Evolutionary conservation across 2,797 vertebrate genomes (phyloP), one percentile per base, ranked within the genome.

Genomic region (Epinephelus awoara): DNA sequence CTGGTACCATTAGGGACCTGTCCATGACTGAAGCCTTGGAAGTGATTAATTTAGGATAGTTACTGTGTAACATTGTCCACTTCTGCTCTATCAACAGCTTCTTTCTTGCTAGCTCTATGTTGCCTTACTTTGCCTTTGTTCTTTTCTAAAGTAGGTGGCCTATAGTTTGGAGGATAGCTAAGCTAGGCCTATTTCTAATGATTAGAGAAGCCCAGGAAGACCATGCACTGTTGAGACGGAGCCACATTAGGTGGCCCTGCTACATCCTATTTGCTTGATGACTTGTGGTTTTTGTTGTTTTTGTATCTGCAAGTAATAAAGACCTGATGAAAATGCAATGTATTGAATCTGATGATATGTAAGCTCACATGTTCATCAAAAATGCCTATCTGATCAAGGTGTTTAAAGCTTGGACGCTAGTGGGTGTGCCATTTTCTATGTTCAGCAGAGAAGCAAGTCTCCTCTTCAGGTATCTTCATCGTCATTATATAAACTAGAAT

Each of bases 31-130:
- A 93, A 91, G 84, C 76, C 73, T 90, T 82, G 88, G 77, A 91
- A 90, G 88, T 85, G 67, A 87, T 85, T 88, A 57, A 83, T 88
- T 92, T 94, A 93, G 91, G 88, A 93, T 93, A 92, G 93, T 94
- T 94, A 93, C 92, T 90, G 90, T 94, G 94, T 94, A 94, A 94
- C 94, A 93, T 91, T 91, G 87, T 92, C 92, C 93, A 92, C 87
- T 84, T 84, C 85, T 87, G 81, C 82, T 85, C 89, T 87, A 88
- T 83, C 44, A 47, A 91, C 89, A 85, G 92, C 91, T 94, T 92
- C 85, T 90, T 91, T 93, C 87, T 92, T 90, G 87, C 88, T 91
- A 91, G 89, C 91, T 94, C 90, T 91, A 64, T 85, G 92, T 93
- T 94, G 92, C 90, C 90, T 94, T 94, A 93, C 75, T 87, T 91